phyloP scores from a whole-genome alignment of 2,113 vertebrate genomes.

The Caloenas nicobarica region DNA sequence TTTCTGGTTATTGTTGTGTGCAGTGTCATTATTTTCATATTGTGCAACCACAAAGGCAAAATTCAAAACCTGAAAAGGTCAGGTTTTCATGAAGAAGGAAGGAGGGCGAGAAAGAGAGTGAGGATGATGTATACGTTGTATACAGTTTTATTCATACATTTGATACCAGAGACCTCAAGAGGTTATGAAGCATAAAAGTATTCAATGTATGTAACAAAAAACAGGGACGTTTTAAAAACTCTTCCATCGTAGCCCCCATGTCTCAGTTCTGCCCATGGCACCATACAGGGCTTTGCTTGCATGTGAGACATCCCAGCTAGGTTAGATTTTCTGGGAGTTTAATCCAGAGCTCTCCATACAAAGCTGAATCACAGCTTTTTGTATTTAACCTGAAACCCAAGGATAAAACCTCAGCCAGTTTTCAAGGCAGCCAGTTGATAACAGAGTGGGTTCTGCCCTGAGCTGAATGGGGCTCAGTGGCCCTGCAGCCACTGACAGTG shows the following conservation, averaged over 20 bases:
- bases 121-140: background rate
- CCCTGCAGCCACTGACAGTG: background rate
- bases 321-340: background rate
- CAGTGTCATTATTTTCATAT: background rate
- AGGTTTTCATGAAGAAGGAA: background rate
- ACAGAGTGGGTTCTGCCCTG: background rate
- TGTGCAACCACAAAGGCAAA: background rate
- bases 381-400: background rate
- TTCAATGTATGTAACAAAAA: background rate
- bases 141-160: background rate
- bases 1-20: background rate
- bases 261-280: background rate
- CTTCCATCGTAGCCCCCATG: accelerated
- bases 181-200: background rate
- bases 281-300: background rate
- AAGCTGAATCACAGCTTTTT: background rate
- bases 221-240: background rate
- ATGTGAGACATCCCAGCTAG: background rate
- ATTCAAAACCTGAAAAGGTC: background rate
- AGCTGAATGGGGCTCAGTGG: background rate
- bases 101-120: background rate
- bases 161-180: background rate
- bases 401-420: background rate
- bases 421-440: background rate
- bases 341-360: background rate